Percentiles rank a stretch among this genome's conserved stretches.
phyloP scores from a whole-genome alignment of 2,113 vertebrate genomes.

The Castor canadensis region DNA sequence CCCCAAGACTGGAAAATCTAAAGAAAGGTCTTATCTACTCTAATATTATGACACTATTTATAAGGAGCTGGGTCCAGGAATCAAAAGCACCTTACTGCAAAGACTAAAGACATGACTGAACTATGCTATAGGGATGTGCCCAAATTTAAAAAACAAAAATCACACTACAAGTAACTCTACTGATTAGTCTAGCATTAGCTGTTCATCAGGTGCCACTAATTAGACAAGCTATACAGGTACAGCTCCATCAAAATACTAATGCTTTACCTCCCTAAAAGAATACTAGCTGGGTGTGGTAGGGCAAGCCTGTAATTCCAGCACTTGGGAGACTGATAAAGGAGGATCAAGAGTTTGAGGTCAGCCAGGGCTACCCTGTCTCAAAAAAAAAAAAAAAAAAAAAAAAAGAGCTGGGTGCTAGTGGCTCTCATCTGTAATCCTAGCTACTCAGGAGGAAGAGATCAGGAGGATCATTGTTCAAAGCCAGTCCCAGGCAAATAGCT shows the following conservation, averaged over 20 bases:
- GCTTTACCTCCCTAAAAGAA: neutral
- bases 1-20: neutral
- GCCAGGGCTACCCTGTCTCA: neutral
- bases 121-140: neutral
- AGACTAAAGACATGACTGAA: neutral
- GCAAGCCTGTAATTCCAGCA: neutral
- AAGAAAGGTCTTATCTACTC: neutral
- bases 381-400: neutral
- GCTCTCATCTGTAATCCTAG: too few relatives aligned
- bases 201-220: neutral
- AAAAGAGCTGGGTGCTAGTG: too few relatives aligned
- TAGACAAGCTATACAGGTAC: neutral
- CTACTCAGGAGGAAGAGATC: too few relatives aligned
- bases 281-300: neutral
- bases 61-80: neutral
- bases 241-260: neutral
- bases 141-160: neutral
- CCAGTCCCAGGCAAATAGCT: too few relatives aligned
- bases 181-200: neutral
- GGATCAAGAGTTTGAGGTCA: neutral
- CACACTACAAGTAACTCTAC: neutral
- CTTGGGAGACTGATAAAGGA: neutral
- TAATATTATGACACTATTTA: neutral
- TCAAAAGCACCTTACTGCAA: constrained; percentile 9
- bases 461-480: too few relatives aligned